Evolutionary conservation across 1,140 invertebrate species (phyloP), one percentile per base, ranked within the genome.

Genomic region (Halyomorpha halys): DNA sequence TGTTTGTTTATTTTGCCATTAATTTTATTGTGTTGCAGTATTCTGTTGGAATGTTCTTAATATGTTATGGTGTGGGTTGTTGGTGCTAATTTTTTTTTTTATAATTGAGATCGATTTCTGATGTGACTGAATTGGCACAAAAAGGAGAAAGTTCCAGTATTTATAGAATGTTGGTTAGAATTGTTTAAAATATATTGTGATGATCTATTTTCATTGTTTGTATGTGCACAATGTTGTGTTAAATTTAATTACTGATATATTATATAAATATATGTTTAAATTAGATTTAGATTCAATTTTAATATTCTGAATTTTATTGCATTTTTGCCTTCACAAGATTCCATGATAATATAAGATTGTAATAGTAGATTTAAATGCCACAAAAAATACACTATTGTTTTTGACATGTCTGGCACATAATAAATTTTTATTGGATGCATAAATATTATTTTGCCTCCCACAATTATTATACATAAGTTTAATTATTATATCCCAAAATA

Each of bases 191-290:
- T 18, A 19, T 49, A 19, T 19, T 49, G 47, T 49, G 47, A 49
- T 49, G 47, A 19, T 49, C 21, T 49, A 19, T 49, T 49, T 49
- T 49, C n/a, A 49, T 49, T 49, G 47, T 49, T 49, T 49, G n/a
- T 49, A 19, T 11, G 6, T 19, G n/a, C 47, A 18, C n/a, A 49
- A 47, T 47, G 45, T 49, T 49, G 9, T 49, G 3, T 49, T 49
- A 18, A 49, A 19, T 49, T 47, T 49, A 49, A 13, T 49, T 49
- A 49, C 21, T 19, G n/a, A 49, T 49, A 49, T 49, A 49, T 49
- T 49, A 19, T 49, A 49, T 49, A 49, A 3, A 21, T 19, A n/a
- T 49, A 49, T 49, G 5, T 19, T 49, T 19, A 21, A 49, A 49
- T 49, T 19, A 18, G n/a, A 11, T 18, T 19, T 19, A 49, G 47